Evolutionary conservation across 1,140 invertebrate genomes (phyloP).

Genomic region (Apolygus lucorum): DNA sequence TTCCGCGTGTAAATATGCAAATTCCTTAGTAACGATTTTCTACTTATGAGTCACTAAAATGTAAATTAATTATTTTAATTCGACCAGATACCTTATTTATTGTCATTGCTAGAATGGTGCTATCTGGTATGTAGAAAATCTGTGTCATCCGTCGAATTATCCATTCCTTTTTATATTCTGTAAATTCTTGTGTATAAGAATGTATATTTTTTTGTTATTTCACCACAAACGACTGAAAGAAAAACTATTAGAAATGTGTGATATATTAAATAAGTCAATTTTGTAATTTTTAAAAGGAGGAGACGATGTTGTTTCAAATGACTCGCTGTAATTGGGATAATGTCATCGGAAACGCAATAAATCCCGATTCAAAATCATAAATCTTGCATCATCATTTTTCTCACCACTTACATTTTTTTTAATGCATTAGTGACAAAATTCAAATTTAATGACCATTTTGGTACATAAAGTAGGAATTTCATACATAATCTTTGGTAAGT

Average conservation of each 20-base stretch:
- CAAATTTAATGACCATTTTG: no score
- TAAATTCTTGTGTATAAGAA: constrained; percentile 22
- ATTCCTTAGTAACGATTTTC: neutral
- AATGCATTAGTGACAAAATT: no score
- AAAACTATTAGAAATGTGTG: constrained; percentile 24
- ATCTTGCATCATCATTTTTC: no score
- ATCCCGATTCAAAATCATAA: constrained; percentile 24
- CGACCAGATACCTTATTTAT: constrained; percentile 23
- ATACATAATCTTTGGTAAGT: no score
- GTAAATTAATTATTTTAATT: constrained; percentile 22
- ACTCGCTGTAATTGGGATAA: constrained; percentile 22
- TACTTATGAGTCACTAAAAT: constrained; percentile 22
- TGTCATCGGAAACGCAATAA: constrained; percentile 26
- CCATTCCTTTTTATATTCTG: constrained; percentile 11
- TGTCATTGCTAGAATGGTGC: constrained; percentile 10
- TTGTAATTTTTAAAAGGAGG: constrained; percentile 23
- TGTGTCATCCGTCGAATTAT: neutral
- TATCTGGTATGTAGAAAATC: constrained; percentile 22
- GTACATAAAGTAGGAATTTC: no score
- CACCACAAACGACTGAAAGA: constrained; percentile 27
- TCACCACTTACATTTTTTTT: no score
- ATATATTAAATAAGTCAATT: constrained; percentile 29
- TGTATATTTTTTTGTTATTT: constrained; percentile 22
- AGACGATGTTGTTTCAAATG: constrained; percentile 18
- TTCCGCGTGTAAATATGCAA: neutral